phyloP scores from a whole-genome alignment of 2,888 invertebrate genomes.

The Pristionchus maxplancki region DNA sequence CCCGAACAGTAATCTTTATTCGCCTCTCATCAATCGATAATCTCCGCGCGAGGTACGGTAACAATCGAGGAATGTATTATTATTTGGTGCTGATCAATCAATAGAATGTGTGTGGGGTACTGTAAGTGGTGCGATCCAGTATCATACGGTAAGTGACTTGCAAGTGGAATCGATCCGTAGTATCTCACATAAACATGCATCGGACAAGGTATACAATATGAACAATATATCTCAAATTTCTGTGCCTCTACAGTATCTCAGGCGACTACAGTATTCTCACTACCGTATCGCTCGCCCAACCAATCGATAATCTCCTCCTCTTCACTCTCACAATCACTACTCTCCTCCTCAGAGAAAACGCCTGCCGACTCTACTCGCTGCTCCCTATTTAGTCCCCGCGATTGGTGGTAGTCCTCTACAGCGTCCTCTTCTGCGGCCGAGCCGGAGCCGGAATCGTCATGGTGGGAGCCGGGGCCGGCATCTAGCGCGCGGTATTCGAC shows the following conservation, averaged over 20 bases:
- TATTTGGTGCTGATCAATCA: conserved; percentile 22
- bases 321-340: conserved; percentile 25
- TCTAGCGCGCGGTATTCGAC: not conserved
- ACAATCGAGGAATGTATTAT: conserved; percentile 39
- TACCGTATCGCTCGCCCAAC: conserved; percentile 27
- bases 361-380: conserved; percentile 25
- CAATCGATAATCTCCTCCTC: conserved; percentile 42
- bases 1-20: conserved; percentile 38
- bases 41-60: conserved; percentile 12
- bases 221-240: conserved; percentile 2
- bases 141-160: conserved; percentile 31
- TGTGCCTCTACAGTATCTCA: not conserved
- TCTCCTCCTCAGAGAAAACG: conserved; percentile 21
- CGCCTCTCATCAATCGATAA: conserved; percentile 39
- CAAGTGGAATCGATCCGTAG: conserved; percentile 14
- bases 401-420: not conserved
- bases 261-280: not conserved
- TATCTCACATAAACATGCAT: not conserved
- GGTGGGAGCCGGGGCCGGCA: not conserved
- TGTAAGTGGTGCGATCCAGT: not conserved
- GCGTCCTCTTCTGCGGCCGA: not conserved
- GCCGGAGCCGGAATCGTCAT: conserved; percentile 7
- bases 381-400: not conserved
- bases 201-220: conserved; percentile 28
- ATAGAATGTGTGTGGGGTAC: not conserved